A percentile compares a stretch with the other conserved stretches of the same genome.
phyloP scores from a whole-genome alignment of 2,888 invertebrate species.

The Diabrotica balteata region DNA sequence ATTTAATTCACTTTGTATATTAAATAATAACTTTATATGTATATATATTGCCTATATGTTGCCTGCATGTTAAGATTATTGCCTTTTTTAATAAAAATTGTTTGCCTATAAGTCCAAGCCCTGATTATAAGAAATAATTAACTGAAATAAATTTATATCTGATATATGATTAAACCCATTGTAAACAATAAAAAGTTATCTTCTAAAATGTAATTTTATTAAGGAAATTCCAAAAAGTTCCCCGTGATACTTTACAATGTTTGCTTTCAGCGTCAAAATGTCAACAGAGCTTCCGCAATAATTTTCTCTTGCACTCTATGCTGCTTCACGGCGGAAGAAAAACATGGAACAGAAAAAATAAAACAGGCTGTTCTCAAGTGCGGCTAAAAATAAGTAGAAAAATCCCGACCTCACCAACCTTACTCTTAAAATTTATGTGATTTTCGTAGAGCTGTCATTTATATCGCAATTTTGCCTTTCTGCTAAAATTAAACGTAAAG shows the following conservation, averaged over 20 bases:
- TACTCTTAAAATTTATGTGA: constrained; percentile 4
- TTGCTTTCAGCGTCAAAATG: constrained; percentile 23
- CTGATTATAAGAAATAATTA: no score
- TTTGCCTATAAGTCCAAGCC: no score
- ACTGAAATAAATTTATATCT: no score
- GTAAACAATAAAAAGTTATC: no score
- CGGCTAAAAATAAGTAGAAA: background rate
- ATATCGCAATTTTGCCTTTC: background rate
- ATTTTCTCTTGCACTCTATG: constrained; percentile 15
- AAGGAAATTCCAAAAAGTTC: no score
- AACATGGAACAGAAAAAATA: constrained; percentile 4
- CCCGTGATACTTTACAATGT: constrained; percentile 24
- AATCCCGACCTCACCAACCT: constrained; percentile 2
- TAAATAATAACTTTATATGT: no score
- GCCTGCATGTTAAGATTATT: no score
- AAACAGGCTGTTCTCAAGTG: constrained; percentile 5
- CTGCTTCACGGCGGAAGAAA: constrained; percentile 6
- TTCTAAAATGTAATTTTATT: no score
- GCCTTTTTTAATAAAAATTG: no score
- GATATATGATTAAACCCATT: no score
- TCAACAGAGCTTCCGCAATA: constrained; percentile 17
- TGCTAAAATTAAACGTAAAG: background rate
- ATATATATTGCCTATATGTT: no score
- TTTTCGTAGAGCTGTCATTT: constrained; percentile 8
- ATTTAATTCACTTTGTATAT: no score